These are phyloP conservation scores for Xyrauchen texanus DNA, from an alignment of 2,113 vertebrate genomes.

Conservation along the genomic window DNA sequence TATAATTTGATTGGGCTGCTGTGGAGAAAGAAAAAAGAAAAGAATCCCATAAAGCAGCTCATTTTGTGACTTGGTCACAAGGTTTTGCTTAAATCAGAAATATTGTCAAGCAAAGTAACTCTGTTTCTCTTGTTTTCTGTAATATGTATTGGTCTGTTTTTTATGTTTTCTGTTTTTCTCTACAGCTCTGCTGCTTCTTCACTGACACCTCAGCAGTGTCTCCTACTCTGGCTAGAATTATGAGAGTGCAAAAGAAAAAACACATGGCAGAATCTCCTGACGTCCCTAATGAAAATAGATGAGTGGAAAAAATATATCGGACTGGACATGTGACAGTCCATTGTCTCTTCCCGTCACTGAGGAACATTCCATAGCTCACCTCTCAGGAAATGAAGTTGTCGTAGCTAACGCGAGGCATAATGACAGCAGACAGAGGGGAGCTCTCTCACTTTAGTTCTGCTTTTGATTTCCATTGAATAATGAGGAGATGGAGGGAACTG, in stretches of 20 bases:
- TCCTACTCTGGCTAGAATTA: conserved; percentile 59
- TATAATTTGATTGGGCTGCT: conserved; percentile 44
- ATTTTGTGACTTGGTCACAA: conserved; percentile 36
- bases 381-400: conserved; percentile 70
- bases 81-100: conserved; percentile 46
- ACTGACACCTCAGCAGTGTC: conserved; percentile 54
- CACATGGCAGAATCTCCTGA: conserved; percentile 57
- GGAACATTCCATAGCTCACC: conserved; percentile 49
- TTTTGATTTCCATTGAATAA: conserved; percentile 44
- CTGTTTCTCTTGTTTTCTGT: neutral
- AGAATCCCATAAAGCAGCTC: conserved; percentile 27
- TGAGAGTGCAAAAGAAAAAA: conserved; percentile 47
- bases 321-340: conserved; percentile 67
- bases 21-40: conserved; percentile 35
- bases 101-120: neutral
- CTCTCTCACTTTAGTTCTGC: conserved; percentile 55
- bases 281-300: conserved; percentile 72
- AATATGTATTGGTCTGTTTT: too few relatives aligned
- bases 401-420: conserved; percentile 64
- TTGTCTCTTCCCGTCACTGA: conserved; percentile 61
- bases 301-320: conserved; percentile 49
- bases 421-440: conserved; percentile 67
- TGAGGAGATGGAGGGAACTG: conserved; percentile 43
- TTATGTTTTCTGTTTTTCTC: neutral
- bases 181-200: conserved; percentile 11